phyloP scores from a whole-genome alignment of 2,113 vertebrate genomes.

The Oceanodroma tethys region DNA sequence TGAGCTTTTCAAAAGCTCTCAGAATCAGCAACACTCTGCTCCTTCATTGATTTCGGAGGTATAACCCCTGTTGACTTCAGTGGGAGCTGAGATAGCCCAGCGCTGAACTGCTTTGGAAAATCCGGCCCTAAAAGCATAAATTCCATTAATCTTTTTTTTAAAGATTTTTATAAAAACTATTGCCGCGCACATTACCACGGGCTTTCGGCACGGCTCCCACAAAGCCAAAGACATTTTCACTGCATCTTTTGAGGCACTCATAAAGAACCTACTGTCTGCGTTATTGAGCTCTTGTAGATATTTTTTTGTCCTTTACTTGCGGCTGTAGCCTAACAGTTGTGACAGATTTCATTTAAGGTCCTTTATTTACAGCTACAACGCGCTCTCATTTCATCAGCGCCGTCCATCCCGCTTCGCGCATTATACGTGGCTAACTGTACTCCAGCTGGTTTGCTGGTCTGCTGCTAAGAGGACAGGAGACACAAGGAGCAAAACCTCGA shows the following conservation, averaged over 20 bases:
- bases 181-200: not conserved
- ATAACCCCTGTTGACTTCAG: not conserved
- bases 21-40: not conserved
- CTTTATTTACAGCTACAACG: not conserved
- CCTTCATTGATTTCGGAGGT: not conserved
- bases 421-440: not conserved
- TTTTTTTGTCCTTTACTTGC: not conserved
- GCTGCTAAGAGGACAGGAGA: not conserved
- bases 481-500: not conserved
- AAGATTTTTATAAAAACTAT: not conserved
- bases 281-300: not conserved
- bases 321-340: not conserved
- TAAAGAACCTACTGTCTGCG: not conserved
- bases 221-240: not conserved
- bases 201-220: not conserved
- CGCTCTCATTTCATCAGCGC: not conserved
- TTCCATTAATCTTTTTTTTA: not conserved
- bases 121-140: not conserved
- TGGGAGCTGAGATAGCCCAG: not conserved
- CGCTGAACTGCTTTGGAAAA: not conserved
- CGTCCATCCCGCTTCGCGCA: rapidly evolving
- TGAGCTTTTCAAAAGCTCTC: not conserved
- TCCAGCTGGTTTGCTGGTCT: not conserved
- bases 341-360: slow-evolving; percentile 6
- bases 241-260: not conserved